A percentile compares a stretch with the other conserved stretches of the same genome.
Conservation (phyloP, 2,797 vertebrate species). For the Periophthalmus magnuspinnatus region DNA sequence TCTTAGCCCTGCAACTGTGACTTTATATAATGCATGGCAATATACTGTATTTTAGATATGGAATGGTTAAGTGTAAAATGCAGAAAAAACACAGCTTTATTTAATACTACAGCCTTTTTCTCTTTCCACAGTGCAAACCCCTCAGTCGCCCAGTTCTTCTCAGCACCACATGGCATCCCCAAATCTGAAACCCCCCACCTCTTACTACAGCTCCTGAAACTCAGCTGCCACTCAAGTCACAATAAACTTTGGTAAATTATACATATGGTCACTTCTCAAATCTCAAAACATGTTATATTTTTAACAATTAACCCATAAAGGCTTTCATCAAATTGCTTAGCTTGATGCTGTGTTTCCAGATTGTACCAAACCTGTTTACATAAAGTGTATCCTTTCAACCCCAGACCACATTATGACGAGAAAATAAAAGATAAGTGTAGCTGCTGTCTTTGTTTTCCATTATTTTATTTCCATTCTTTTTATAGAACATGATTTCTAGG, state of each 20-base stretch:
- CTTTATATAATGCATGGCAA: conserved; percentile 6
- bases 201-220: conserved; percentile 69
- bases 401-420: neutral
- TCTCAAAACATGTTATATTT: neutral
- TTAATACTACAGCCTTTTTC: neutral
- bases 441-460: neutral
- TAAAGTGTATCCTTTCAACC: neutral
- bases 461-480: neutral
- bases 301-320: neutral
- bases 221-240: neutral
- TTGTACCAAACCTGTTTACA: neutral
- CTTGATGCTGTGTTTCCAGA: neutral
- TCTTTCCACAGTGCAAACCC: conserved; percentile 60
- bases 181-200: conserved; percentile 61
- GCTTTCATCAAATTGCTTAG: neutral
- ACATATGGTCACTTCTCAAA: neutral
- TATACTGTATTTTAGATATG: neutral
- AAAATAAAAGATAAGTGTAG: neutral
- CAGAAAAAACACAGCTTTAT: neutral
- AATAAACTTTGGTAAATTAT: neutral
- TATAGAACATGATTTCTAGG: neutral
- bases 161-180: conserved; percentile 69
- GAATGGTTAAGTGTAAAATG: neutral
- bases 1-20: no score
- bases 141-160: conserved; percentile 70